Percentiles rank a stretch among this genome's conserved stretches.
phyloP scores from a whole-genome alignment of 2,888 invertebrate genomes.

The Euzetes globulus region DNA sequence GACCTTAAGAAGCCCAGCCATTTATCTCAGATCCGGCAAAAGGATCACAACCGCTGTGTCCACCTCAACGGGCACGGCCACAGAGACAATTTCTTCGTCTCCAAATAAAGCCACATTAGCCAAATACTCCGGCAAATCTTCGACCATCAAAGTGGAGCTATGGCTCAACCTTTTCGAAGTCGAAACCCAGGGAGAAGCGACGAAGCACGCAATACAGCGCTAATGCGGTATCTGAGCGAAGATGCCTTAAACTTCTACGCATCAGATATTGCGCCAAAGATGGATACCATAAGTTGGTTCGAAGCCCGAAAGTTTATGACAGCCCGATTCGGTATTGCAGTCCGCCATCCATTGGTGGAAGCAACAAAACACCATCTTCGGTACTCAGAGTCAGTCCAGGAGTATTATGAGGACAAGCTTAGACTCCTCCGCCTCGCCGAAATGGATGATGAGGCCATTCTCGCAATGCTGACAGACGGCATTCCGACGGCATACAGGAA shows the following conservation, averaged over 20 bases:
- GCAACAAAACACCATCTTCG: neutral
- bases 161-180: neutral
- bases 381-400: neutral
- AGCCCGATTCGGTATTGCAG: slow-evolving; percentile 2
- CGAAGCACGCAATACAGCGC: neutral
- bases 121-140: neutral
- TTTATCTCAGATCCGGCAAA: too few relatives aligned
- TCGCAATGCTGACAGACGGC: slow-evolving; percentile 9
- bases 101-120: too few relatives aligned
- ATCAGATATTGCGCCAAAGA: neutral
- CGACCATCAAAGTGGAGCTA: neutral
- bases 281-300: neutral
- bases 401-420: slow-evolving; percentile 12
- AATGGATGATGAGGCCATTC: neutral
- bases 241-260: slow-evolving; percentile 15
- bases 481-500: neutral
- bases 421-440: neutral
- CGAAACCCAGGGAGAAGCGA: neutral
- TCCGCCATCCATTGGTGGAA: neutral
- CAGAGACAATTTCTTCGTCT: too few relatives aligned
- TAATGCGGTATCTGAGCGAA: neutral
- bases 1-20: too few relatives aligned
- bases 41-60: too few relatives aligned
- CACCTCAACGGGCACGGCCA: too few relatives aligned
- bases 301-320: neutral